These are phyloP conservation scores for Macrostomum lignano DNA, from an alignment of 1,140 invertebrate species.

Conservation along the genomic window DNA sequence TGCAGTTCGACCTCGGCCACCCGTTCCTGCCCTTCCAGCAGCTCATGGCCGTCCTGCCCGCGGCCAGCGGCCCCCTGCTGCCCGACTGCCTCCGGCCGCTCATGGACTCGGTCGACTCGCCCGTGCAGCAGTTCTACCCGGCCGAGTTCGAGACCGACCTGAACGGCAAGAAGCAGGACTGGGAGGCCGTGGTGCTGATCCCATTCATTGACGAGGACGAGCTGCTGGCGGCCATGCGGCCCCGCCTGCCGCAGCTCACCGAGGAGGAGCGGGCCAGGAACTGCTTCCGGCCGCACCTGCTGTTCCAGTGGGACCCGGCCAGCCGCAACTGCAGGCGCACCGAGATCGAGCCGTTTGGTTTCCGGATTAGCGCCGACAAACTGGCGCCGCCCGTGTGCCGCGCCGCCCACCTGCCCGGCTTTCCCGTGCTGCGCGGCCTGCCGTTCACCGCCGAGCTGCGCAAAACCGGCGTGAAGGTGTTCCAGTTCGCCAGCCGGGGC, in stretches of 20 bases:
- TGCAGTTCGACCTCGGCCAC: constrained; percentile 46
- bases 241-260: constrained; percentile 38
- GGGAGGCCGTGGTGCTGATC: constrained; percentile 85
- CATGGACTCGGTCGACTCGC: constrained; percentile 48
- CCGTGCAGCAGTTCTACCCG: constrained; percentile 65
- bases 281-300: constrained; percentile 48
- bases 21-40: constrained; percentile 84
- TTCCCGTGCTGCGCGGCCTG: constrained; percentile 57
- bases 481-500: constrained; percentile 45
- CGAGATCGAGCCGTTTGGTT: constrained; percentile 2
- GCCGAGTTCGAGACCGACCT: constrained; percentile 45
- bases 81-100: constrained; percentile 35
- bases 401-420: constrained; percentile 35
- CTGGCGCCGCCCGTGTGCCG: background rate
- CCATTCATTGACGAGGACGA: no score
- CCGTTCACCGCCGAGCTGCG: constrained; percentile 39
- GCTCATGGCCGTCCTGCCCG: constrained; percentile 59
- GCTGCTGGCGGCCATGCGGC: constrained; percentile 45
- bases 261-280: constrained; percentile 46
- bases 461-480: constrained; percentile 48
- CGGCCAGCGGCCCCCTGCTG: constrained; percentile 43
- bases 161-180: constrained; percentile 73
- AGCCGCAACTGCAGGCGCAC: constrained; percentile 2
- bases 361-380: background rate
- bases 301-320: constrained; percentile 34